These are phyloP conservation scores for Holothuria leucospilota DNA, from an alignment of 53 echinoderm and acorn worm species.

Conservation along the genomic window DNA sequence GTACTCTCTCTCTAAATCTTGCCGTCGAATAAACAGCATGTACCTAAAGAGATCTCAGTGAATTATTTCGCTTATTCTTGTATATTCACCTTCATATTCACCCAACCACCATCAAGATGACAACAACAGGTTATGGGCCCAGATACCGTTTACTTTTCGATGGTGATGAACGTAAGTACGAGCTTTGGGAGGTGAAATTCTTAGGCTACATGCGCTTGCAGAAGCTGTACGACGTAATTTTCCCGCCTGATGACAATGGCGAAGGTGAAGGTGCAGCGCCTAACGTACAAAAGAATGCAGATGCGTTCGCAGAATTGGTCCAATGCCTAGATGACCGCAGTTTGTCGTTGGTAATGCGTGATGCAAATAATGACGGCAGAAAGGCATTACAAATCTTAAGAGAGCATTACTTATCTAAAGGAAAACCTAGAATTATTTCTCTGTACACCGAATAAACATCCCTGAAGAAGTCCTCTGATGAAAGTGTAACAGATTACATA, in stretches of 20 bases:
- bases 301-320: conserved; percentile 45
- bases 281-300: conserved; percentile 27
- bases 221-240: no score
- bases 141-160: conserved; percentile 46
- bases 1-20: no score
- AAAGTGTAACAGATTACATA: conserved; percentile 59
- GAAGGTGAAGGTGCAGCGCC: no score
- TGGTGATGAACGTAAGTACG: conserved; percentile 52
- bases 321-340: conserved; percentile 55
- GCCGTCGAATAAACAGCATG: no score
- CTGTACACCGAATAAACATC: conserved; percentile 60
- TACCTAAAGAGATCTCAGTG: no score
- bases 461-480: conserved; percentile 1
- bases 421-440: conserved; percentile 54
- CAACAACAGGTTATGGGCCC: no score
- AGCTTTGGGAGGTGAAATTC: conserved; percentile 61
- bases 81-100: no score
- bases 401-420: conserved; percentile 41
- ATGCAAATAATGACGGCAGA: conserved; percentile 47
- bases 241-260: no score
- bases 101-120: no score
- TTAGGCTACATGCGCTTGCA: conserved; percentile 41
- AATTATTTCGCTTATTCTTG: no score
- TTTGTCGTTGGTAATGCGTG: conserved; percentile 36
- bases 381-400: conserved; percentile 28